Evolutionary conservation across 37 sponge, comb jelly and placozoan genomes (phyloP).

Genomic region (Amphimedon queenslandica): DNA sequence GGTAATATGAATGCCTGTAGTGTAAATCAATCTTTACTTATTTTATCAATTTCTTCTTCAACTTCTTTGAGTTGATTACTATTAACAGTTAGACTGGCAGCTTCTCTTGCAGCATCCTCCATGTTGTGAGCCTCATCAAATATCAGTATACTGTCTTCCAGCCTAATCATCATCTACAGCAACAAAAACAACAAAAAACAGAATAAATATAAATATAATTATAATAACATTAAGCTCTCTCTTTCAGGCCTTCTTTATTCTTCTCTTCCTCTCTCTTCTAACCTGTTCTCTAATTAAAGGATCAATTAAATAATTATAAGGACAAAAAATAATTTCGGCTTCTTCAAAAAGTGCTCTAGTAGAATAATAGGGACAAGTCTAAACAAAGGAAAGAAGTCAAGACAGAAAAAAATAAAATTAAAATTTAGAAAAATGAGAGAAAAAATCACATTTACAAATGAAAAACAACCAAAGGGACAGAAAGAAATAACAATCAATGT

Average conservation of each 20-base stretch:
- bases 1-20: background rate
- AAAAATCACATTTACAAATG: too few species aligned
- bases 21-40: too few species aligned
- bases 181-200: background rate
- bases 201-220: background rate
- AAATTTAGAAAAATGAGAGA: too few species aligned
- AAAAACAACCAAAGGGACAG: too few species aligned
- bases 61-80: slow-evolving; percentile 35
- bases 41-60: slow-evolving; percentile 32
- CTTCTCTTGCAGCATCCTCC: slow-evolving; percentile 86
- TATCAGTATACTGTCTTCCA: slow-evolving; percentile 63
- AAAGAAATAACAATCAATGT: too few species aligned
- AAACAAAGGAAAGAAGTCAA: too few species aligned
- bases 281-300: slow-evolving; percentile 80
- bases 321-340: slow-evolving; percentile 92
- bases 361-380: slow-evolving; percentile 88
- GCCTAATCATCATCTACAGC: slow-evolving; percentile 42
- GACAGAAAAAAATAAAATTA: too few species aligned
- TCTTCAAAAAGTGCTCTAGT: slow-evolving; percentile 49
- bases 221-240: background rate
- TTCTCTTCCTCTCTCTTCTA: background rate
- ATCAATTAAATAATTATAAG: slow-evolving; percentile 95
- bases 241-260: background rate
- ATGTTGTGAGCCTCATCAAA: slow-evolving; percentile 98
- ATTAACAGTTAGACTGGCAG: slow-evolving; percentile 60